These are phyloP conservation scores for Drosophila prosaltans DNA, from an alignment of 1,140 invertebrate species.

Conservation along the genomic window DNA sequence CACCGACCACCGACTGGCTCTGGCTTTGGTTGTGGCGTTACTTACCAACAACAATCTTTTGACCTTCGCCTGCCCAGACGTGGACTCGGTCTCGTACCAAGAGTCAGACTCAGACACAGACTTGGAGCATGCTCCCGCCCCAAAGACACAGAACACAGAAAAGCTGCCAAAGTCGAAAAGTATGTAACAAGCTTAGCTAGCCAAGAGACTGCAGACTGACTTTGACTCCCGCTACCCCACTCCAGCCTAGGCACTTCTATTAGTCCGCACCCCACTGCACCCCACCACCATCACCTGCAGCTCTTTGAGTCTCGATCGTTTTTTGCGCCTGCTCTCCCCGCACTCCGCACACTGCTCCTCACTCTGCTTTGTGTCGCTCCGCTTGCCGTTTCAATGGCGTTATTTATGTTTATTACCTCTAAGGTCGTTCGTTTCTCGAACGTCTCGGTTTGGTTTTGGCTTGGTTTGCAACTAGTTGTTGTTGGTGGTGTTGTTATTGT, in stretches of 20 bases:
- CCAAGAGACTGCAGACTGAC: conserved; percentile 24
- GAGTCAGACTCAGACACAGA: conserved; percentile 23
- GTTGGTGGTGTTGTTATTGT: conserved; percentile 29
- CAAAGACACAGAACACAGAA: conserved; percentile 1
- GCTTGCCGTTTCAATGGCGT: conserved; percentile 79
- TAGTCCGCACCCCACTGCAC: neutral
- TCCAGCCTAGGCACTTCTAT: neutral
- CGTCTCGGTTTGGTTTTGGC: conserved; percentile 25
- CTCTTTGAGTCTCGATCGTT: conserved; percentile 22
- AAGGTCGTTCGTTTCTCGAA: conserved; percentile 81
- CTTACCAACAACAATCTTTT: conserved; percentile 69
- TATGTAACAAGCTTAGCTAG: conserved; percentile 6
- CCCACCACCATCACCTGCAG: conserved; percentile 5
- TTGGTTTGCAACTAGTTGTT: conserved; percentile 58
- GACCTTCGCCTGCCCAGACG: conserved; percentile 66
- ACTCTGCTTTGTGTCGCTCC: conserved; percentile 57
- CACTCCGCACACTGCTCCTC: conserved; percentile 32
- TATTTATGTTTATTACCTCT: conserved; percentile 83
- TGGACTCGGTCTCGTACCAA: neutral
- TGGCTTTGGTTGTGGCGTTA: conserved; percentile 44
- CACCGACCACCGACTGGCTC: conserved; percentile 17
- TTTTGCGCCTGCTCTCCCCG: conserved; percentile 5
- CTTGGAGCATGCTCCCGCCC: neutral
- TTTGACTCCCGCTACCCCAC: conserved; percentile 27
- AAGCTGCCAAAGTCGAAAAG: conserved; percentile 5